Conservation (phyloP, 2,888 invertebrate genomes). For the Julus scandinavius region DNA sequence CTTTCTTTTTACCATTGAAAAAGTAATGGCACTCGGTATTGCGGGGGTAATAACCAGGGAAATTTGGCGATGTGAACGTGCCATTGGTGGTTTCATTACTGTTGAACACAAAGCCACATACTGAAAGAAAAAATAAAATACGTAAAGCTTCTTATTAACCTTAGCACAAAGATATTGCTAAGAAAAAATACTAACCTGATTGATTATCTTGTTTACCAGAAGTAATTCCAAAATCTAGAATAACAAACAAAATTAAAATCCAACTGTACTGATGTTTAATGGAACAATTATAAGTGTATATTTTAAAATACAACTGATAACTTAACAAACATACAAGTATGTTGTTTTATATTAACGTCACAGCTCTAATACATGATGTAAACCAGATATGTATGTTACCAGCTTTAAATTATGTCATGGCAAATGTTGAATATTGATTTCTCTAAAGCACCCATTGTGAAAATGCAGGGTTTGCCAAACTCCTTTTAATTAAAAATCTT, state of each 20-base stretch:
- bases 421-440: no score
- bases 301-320: no score
- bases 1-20: conserved; percentile 82
- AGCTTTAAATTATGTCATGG: no score
- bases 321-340: no score
- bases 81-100: conserved; percentile 81
- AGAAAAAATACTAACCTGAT: conserved; percentile 62
- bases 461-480: no score
- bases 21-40: conserved; percentile 92
- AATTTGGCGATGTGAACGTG: conserved; percentile 87
- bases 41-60: conserved; percentile 88
- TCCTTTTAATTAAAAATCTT: no score
- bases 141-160: background rate
- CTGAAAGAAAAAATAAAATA: conserved; percentile 62
- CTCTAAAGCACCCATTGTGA: no score
- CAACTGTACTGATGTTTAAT: no score
- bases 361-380: no score
- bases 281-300: no score
- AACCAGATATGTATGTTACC: no score
- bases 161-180: background rate
- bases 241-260: background rate
- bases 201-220: conserved; percentile 76
- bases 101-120: conserved; percentile 86
- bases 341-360: no score
- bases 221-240: conserved; percentile 86